These are phyloP conservation scores for Apostichopus californicus DNA, from an alignment of 35 echinoderm and acorn worm genomes.

Conservation along the genomic window DNA sequence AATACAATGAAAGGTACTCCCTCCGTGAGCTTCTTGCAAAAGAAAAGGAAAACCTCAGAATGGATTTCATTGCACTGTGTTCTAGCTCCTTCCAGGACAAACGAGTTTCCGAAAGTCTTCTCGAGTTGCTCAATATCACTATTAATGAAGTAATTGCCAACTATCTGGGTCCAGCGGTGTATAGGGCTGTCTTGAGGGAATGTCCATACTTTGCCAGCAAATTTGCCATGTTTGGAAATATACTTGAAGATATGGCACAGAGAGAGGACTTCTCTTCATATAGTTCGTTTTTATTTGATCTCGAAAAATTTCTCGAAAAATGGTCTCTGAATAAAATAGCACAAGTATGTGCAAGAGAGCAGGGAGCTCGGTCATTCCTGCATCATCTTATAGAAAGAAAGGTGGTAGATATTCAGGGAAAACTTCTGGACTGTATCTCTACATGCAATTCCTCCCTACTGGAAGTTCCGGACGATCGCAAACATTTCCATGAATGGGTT, in stretches of 20 bases:
- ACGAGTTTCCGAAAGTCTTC: slow-evolving; percentile 18
- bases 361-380: background rate
- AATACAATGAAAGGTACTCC: slow-evolving; percentile 11
- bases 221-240: slow-evolving; percentile 37
- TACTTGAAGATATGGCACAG: slow-evolving; percentile 27
- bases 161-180: slow-evolving; percentile 18
- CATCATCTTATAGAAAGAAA: background rate
- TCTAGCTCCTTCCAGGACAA: slow-evolving; percentile 31
- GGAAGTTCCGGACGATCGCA: background rate
- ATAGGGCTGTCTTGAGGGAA: background rate
- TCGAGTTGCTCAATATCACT: background rate
- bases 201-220: slow-evolving; percentile 31
- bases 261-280: slow-evolving; percentile 32
- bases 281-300: background rate
- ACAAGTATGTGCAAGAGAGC: background rate
- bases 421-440: background rate
- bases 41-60: slow-evolving; percentile 15
- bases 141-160: background rate
- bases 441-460: background rate
- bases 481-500: background rate
- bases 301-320: background rate
- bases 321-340: slow-evolving; percentile 32
- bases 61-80: slow-evolving; percentile 35
- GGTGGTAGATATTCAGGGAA: background rate
- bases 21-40: slow-evolving; percentile 2